phyloP scores from a whole-genome alignment of 2,888 invertebrate species.

The Shargacucullia verbasci region DNA sequence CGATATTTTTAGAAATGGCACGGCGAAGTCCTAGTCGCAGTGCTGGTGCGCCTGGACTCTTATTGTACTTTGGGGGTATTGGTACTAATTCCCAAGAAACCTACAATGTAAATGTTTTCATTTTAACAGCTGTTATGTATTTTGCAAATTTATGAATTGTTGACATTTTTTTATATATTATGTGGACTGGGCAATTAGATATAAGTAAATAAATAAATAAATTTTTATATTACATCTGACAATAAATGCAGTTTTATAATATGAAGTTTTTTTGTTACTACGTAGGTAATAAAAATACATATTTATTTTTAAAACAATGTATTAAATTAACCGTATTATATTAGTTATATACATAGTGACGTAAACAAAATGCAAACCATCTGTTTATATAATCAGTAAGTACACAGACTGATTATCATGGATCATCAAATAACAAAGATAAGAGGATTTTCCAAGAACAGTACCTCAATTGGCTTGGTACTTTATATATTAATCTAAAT shows the following conservation, averaged over 20 bases:
- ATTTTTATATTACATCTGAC: conserved; percentile 63
- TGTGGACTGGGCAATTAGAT: conserved; percentile 72
- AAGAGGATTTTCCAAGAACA: conserved; percentile 44
- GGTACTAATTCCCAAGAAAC: no score
- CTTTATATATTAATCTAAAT: conserved; percentile 58
- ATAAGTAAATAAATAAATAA: conserved; percentile 61
- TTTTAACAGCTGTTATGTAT: conserved; percentile 40
- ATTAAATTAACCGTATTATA: conserved; percentile 88
- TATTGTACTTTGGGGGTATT: no score
- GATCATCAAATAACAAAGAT: conserved; percentile 53
- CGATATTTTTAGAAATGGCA: no score
- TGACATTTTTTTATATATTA: conserved; percentile 59
- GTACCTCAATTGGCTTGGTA: conserved; percentile 58
- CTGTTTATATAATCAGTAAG: conserved; percentile 60
- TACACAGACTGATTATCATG: conserved; percentile 61
- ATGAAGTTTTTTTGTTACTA: conserved; percentile 24
- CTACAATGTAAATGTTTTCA: no score
- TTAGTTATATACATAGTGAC: conserved; percentile 87
- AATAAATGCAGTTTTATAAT: conserved; percentile 59
- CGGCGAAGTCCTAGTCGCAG: no score
- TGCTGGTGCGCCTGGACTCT: no score
- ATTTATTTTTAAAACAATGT: conserved; percentile 84
- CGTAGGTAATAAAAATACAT: conserved; percentile 21
- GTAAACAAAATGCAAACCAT: conserved; percentile 87
- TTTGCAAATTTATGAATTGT: conserved; percentile 58